A percentile compares a stretch with the other conserved stretches of the same genome.
phyloP scores from a whole-genome alignment of 2,888 invertebrate species.

The Papilio gigon region DNA sequence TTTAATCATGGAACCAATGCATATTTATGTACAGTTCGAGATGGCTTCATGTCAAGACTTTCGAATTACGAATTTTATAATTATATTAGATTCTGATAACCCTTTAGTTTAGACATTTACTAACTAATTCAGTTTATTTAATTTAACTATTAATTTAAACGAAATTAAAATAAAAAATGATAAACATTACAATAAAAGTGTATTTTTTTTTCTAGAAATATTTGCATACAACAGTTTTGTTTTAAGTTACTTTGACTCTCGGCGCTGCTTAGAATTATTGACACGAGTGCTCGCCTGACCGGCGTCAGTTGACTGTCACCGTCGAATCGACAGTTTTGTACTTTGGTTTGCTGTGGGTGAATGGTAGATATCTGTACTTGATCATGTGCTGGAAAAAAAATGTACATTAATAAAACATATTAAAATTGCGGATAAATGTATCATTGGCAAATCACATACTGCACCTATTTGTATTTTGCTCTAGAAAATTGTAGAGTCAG shows the following conservation, averaged over 20 bases:
- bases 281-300: conserved; percentile 50
- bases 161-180: conserved; percentile 55
- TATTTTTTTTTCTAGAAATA: conserved; percentile 78
- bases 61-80: neutral
- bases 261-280: conserved; percentile 56
- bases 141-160: neutral
- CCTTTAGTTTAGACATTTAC: neutral
- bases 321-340: conserved; percentile 86
- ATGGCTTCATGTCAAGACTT: neutral
- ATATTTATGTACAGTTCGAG: neutral
- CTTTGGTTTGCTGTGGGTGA: conserved; percentile 98
- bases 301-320: conserved; percentile 73
- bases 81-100: neutral
- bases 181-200: conserved; percentile 77
- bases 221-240: conserved; percentile 75
- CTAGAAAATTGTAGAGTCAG: too few species aligned
- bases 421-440: too few species aligned
- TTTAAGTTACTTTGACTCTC: conserved; percentile 67
- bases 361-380: conserved; percentile 99
- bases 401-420: neutral
- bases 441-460: too few species aligned
- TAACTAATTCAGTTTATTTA: neutral
- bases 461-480: too few species aligned
- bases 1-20: neutral
- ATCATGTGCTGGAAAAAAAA: conserved; percentile 96